Conservation (phyloP, 2,113 vertebrate species). For the Pterocles orientalis region DNA sequence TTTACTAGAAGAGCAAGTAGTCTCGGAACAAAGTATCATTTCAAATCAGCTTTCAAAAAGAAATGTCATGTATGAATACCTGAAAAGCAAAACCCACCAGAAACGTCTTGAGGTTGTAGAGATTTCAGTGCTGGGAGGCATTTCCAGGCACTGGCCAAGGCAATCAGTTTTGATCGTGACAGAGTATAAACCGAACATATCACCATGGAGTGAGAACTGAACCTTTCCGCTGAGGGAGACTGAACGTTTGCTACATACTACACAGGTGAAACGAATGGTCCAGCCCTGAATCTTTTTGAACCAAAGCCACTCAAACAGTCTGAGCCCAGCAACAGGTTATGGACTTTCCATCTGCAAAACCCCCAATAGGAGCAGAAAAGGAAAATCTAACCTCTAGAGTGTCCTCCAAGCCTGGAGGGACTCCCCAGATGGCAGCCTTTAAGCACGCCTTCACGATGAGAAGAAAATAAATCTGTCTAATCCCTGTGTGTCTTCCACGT, state of each 20-base stretch:
- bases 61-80: background rate
- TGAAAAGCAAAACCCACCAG: background rate
- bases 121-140: background rate
- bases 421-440: background rate
- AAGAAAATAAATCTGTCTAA: slow-evolving; percentile 6
- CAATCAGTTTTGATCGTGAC: background rate
- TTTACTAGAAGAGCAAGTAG: background rate
- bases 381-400: background rate
- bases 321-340: no score
- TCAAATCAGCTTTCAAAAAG: background rate
- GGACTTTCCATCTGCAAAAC: background rate
- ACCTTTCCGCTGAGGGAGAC: background rate
- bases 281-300: background rate
- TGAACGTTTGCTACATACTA: background rate
- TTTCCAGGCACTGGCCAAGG: background rate
- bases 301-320: background rate
- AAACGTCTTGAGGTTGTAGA: background rate
- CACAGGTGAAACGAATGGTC: background rate
- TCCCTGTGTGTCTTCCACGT: background rate
- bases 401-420: background rate
- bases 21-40: background rate
- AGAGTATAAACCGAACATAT: background rate
- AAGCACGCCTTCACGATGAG: background rate
- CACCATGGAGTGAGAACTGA: background rate
- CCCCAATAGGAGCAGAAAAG: background rate